Percentiles rank a stretch among this genome's conserved stretches.
Conservation (phyloP, 2,888 invertebrate species). For the Meteorus colon region DNA sequence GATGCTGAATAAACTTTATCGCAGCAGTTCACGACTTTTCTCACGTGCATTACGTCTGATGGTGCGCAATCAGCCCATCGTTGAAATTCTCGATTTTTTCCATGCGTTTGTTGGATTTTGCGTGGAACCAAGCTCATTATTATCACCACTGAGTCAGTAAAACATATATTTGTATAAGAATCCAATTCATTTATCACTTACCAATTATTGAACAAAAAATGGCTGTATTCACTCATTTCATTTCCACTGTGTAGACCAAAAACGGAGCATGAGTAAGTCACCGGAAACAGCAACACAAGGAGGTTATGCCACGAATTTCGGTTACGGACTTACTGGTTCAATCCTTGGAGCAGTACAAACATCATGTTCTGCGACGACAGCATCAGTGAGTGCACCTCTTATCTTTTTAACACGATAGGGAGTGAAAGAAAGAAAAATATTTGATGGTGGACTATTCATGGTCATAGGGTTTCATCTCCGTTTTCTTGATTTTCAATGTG, state of each 20-base stretch:
- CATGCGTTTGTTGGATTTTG: conserved; percentile 98
- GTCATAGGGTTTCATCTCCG: too few relatives aligned
- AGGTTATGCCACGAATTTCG: conserved; percentile 91
- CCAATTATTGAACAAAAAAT: background rate
- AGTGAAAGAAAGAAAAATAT: too few relatives aligned
- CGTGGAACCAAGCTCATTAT: conserved; percentile 88
- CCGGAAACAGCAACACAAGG: conserved; percentile 81
- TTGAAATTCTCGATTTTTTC: conserved; percentile 92
- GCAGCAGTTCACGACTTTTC: conserved; percentile 80
- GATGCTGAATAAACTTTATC: conserved; percentile 84
- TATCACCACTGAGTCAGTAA: conserved; percentile 91
- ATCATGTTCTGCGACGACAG: conserved; percentile 43
- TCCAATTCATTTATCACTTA: background rate
- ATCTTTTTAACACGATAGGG: too few relatives aligned
- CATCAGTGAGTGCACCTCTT: conserved; percentile 38
- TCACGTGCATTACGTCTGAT: conserved; percentile 82
- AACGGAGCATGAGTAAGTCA: conserved; percentile 80
- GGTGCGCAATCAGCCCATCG: conserved; percentile 84
- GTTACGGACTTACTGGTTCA: conserved; percentile 77
- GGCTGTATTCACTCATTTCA: background rate
- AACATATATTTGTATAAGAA: background rate
- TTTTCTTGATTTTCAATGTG: too few relatives aligned
- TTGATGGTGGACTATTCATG: too few relatives aligned
- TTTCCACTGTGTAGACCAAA: conserved; percentile 77
- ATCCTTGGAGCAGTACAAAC: conserved; percentile 46